Base-by-base conservation (phyloP, 2,888 invertebrate genomes). In the Petrophora chlorosata region DNA sequence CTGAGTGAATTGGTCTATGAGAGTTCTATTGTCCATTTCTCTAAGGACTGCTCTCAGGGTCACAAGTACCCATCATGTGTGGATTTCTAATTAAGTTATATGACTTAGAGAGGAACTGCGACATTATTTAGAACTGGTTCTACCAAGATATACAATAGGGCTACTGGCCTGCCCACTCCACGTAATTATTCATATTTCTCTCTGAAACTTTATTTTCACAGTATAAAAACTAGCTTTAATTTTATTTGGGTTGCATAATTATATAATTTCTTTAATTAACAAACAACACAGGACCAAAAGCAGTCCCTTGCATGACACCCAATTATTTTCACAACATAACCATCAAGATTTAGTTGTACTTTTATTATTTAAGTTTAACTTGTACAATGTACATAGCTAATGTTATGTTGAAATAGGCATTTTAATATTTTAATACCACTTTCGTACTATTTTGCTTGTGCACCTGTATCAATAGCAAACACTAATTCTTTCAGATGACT, bases 401-500 rank as follows among this genome's bases (percentile, higher is more conserved):
- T 17, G 12, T 7, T 13, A 13, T 13, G 9, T 32, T 9, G 25
- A 9, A 9, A 25, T 17, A 0, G 16, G n/a, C 19, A 19, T 26
- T 44, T 40, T 53, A 56, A 49, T 51, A 30, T 28, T 10, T 25
- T 25, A 9, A 25, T 53, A 54, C 54, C 26, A 50, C 40, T 17
- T 22, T 51, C 47, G 53, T 61, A 60, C 43, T 51, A 19, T 42
- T 51, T 61, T 25, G 61, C 67, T 68, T 72, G 53, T 67, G 71
- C 70, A 73, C 77, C 47, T 73, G 64, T 74, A 70, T 66, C 67
- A 73, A 71, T 67, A 67, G 63, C 58, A 54, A 53, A 63, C 56
- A 84, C 79, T 73, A 78, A 79, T 85, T 82, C 71, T 87, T 86
- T 79, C 87, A 88, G 87, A 88, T 85, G 85, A 85, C 61, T 81